A percentile compares a stretch with the other conserved stretches of the same genome.
phyloP scores from a whole-genome alignment of 1,140 invertebrate species.

The Drosophila oshimai region DNA sequence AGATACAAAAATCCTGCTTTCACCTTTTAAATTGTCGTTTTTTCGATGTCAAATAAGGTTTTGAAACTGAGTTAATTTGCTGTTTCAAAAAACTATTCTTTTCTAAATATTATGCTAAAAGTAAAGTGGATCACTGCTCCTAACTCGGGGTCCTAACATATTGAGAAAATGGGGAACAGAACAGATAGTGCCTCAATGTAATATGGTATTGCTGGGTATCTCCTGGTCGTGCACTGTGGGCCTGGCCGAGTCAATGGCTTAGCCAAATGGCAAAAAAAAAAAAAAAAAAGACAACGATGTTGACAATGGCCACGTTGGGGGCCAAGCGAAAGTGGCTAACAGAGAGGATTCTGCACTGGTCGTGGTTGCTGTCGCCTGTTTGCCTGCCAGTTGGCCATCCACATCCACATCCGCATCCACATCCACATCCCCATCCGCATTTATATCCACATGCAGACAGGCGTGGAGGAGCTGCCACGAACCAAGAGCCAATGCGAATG shows the following conservation, averaged over 20 bases:
- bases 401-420: conserved; percentile 23
- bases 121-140: no score
- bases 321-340: conserved; percentile 49
- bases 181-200: no score
- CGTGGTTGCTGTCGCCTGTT: conserved; percentile 31
- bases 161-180: no score
- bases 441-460: conserved; percentile 20
- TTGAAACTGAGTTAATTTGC: no score
- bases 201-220: conserved; percentile 6
- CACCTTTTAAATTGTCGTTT: no score
- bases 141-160: no score
- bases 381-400: conserved; percentile 41
- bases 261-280: conserved; percentile 34
- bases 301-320: conserved; percentile 49
- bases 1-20: no score
- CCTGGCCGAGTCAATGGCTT: conserved; percentile 30
- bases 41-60: no score
- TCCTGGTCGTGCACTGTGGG: neutral
- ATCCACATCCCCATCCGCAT: conserved; percentile 26
- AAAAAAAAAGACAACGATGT: neutral
- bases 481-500: conserved; percentile 43
- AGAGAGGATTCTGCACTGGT: conserved; percentile 38
- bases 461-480: conserved; percentile 29
- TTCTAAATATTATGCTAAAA: no score
- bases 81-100: no score